Percentiles rank a stretch among this genome's conserved stretches.
Evolutionary conservation across 1,140 invertebrate genomes (phyloP).

Genomic region (Heliconius nattereri): DNA sequence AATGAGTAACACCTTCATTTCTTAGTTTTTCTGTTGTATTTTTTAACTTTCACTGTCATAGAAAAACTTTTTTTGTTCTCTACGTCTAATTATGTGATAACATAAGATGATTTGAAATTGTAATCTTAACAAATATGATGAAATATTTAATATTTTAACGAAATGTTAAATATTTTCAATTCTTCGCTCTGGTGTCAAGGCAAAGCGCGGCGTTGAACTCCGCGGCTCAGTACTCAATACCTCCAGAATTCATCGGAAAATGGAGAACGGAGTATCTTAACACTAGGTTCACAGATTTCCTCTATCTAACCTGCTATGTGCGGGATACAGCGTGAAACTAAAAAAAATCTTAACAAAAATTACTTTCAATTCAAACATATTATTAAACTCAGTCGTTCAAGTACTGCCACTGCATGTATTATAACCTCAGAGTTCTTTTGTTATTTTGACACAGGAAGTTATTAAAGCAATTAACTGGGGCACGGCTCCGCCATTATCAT

Average conservation of each 20-base stretch:
- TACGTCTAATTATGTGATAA: neutral
- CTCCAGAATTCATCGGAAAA: too few species aligned
- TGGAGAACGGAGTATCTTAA: too few species aligned
- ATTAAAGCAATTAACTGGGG: constrained; percentile 80
- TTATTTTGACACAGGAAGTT: constrained; percentile 82
- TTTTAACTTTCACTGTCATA: neutral
- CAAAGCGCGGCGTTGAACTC: too few species aligned
- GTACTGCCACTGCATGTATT: constrained; percentile 40
- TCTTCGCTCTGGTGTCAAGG: too few species aligned
- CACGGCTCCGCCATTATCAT: constrained; percentile 79
- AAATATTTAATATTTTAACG: too few species aligned
- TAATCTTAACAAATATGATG: neutral
- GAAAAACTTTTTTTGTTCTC: neutral
- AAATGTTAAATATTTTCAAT: too few species aligned
- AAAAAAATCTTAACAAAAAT: constrained; percentile 1
- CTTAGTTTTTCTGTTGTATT: too few species aligned
- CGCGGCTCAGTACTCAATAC: too few species aligned
- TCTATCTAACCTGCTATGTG: too few species aligned
- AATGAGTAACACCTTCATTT: too few species aligned
- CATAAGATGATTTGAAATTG: neutral
- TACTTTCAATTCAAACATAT: constrained; percentile 20
- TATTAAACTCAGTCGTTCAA: constrained; percentile 28
- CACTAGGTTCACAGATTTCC: too few species aligned
- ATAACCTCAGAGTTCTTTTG: constrained; percentile 66
- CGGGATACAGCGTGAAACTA: too few species aligned